Conservation (phyloP, 1,140 invertebrate genomes). For the Pogonomyrmex barbatus region DNA sequence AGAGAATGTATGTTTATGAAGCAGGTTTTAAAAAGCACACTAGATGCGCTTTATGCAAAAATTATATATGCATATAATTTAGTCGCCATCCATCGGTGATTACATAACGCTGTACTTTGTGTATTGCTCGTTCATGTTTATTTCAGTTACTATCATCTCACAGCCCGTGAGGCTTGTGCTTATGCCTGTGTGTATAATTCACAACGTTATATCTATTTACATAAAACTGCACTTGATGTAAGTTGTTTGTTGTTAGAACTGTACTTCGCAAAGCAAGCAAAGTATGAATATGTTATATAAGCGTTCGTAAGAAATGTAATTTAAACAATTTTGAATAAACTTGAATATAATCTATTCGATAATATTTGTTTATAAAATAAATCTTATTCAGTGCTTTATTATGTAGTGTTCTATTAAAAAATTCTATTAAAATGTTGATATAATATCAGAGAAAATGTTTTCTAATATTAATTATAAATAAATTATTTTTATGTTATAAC, state of each 20-base stretch:
- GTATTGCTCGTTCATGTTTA: not conserved
- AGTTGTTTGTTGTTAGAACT: not conserved
- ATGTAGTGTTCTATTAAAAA: not conserved
- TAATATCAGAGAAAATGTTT: not conserved
- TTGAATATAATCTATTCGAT: not conserved
- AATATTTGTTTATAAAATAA: not conserved
- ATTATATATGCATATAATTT: not conserved
- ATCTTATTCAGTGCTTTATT: not conserved
- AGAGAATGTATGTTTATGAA: constrained; percentile 13
- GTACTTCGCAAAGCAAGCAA: not conserved
- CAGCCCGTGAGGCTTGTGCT: not conserved
- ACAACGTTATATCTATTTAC: not conserved
- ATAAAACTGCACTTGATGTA: not conserved
- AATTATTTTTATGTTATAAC: not conserved
- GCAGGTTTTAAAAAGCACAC: constrained; percentile 1
- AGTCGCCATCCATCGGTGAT: not conserved
- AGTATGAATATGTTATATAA: not conserved
- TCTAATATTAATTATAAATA: not conserved
- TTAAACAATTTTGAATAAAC: not conserved
- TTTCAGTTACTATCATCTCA: not conserved
- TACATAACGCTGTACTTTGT: constrained; percentile 18
- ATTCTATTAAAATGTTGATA: not conserved
- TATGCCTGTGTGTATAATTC: not conserved
- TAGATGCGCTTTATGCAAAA: not conserved
- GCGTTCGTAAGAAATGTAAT: not conserved